These are phyloP conservation scores for Pitta sordida DNA, from an alignment of 2,113 vertebrate genomes.

Conservation along the genomic window DNA sequence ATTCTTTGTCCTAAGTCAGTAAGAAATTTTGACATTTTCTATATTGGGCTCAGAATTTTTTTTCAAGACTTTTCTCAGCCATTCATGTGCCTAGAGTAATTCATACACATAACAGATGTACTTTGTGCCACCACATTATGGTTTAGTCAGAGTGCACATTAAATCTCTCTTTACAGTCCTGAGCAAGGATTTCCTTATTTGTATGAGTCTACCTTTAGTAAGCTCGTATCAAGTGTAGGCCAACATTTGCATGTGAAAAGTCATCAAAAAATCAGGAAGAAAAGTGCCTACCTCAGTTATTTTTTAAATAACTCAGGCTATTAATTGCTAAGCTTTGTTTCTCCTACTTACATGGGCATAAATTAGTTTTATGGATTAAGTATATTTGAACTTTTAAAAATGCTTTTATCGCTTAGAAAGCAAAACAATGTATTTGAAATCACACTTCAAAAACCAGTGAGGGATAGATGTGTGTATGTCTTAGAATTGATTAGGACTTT, in stretches of 20 bases:
- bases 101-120: not conserved
- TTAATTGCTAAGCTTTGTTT: constrained; percentile 79
- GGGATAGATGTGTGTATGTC: not conserved
- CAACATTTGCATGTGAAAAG: constrained; percentile 69
- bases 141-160: not conserved
- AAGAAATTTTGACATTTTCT: not conserved
- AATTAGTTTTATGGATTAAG: constrained; percentile 84
- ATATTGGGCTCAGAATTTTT: not conserved
- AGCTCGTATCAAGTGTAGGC: not conserved
- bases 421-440: constrained; percentile 35
- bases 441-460: not conserved
- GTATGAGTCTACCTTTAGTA: not conserved
- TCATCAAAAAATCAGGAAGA: constrained; percentile 67
- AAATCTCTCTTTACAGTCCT: not conserved
- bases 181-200: constrained; percentile 21
- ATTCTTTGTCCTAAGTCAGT: not conserved
- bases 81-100: not conserved
- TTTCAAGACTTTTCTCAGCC: not conserved
- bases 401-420: constrained; percentile 73
- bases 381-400: constrained; percentile 79
- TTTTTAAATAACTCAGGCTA: constrained; percentile 74
- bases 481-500: not conserved
- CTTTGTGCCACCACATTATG: not conserved
- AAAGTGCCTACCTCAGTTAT: constrained; percentile 73
- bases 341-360: constrained; percentile 66